These are phyloP conservation scores for Dendronephthya gigantea DNA, from an alignment of 64 coral and sea anemone species.

Conservation along the genomic window DNA sequence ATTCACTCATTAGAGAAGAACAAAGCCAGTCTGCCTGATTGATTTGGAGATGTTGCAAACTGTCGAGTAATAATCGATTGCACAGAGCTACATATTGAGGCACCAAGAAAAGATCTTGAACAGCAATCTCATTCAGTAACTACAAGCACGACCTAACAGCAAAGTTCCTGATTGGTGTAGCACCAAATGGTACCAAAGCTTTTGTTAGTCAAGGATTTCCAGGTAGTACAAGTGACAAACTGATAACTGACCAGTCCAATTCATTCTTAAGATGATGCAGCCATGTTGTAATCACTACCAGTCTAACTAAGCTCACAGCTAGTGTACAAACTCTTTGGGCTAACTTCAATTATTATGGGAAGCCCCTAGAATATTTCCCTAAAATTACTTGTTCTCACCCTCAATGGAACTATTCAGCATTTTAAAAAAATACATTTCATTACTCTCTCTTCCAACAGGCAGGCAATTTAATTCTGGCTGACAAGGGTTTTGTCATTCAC, in stretches of 20 bases:
- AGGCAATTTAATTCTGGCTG: too few relatives aligned
- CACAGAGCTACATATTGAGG: background rate
- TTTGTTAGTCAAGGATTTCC: background rate
- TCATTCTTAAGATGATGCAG: too few relatives aligned
- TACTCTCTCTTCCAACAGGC: too few relatives aligned
- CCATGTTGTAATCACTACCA: background rate
- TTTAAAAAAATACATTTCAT: too few relatives aligned
- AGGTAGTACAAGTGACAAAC: background rate
- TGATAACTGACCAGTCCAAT: background rate
- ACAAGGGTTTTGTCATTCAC: too few relatives aligned
- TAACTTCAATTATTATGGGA: too few relatives aligned
- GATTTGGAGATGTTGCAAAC: background rate
- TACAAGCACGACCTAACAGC: background rate
- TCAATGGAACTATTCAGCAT: too few relatives aligned
- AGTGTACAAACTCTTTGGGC: too few relatives aligned
- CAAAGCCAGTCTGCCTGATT: background rate
- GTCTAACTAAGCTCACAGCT: too few relatives aligned
- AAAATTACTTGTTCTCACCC: too few relatives aligned
- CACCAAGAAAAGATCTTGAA: background rate
- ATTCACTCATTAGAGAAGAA: background rate
- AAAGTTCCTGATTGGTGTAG: background rate
- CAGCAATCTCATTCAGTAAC: conserved; percentile 9
- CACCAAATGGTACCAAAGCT: background rate
- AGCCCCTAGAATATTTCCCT: too few relatives aligned
- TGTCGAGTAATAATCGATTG: background rate